These are phyloP conservation scores for Drosophila serrata DNA, from an alignment of 1,140 invertebrate genomes.

Conservation along the genomic window DNA sequence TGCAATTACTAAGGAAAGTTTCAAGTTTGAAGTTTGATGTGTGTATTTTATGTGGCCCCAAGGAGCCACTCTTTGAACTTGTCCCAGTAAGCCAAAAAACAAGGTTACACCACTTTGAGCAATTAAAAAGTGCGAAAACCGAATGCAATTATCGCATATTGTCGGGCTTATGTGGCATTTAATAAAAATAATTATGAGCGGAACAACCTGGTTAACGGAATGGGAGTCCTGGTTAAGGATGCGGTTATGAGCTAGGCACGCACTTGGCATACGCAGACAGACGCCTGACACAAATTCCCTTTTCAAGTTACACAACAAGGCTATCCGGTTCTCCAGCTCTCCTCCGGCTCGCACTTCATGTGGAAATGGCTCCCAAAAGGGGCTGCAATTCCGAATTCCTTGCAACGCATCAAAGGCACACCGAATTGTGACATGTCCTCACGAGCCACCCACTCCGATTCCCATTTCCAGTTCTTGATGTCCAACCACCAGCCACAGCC, in stretches of 20 bases:
- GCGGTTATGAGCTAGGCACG: constrained; percentile 22
- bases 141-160: constrained; percentile 42
- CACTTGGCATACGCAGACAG: constrained; percentile 53
- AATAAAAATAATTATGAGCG: constrained; percentile 44
- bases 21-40: constrained; percentile 24
- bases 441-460: constrained; percentile 1
- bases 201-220: neutral
- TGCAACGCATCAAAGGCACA: constrained; percentile 49
- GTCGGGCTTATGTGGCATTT: constrained; percentile 12
- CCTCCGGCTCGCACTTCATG: constrained; percentile 4
- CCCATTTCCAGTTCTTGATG: neutral
- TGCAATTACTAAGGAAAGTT: constrained; percentile 35
- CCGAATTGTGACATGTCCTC: constrained; percentile 59
- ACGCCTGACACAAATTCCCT: constrained; percentile 59
- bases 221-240: neutral
- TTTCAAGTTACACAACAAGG: constrained; percentile 52
- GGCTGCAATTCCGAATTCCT: constrained; percentile 57
- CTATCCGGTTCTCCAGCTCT: constrained; percentile 7
- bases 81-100: constrained; percentile 45
- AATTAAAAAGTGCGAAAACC: constrained; percentile 41
- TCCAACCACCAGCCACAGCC: constrained; percentile 5
- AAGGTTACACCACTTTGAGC: constrained; percentile 17
- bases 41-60: constrained; percentile 44
- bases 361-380: constrained; percentile 32
- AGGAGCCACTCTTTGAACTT: constrained; percentile 54